Conservation (phyloP, 1,140 invertebrate genomes). For the Coelopa frigida region DNA sequence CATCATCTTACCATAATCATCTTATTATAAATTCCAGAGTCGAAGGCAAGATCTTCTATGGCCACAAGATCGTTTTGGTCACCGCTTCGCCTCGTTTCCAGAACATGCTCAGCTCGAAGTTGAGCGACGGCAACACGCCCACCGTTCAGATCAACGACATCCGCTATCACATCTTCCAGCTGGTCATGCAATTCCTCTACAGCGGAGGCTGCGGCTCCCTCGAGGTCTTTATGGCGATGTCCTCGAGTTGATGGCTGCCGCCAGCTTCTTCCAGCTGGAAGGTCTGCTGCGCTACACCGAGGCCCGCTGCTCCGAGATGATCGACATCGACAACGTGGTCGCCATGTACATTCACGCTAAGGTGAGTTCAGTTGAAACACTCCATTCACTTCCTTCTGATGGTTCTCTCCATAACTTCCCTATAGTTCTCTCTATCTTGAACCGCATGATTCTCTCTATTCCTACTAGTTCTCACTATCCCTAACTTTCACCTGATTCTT, state of each 20-base stretch:
- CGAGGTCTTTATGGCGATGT: conserved; percentile 71
- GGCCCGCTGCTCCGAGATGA: conserved; percentile 71
- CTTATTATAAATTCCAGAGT: conserved; percentile 50
- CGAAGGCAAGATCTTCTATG: conserved; percentile 86
- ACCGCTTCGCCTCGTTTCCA: conserved; percentile 80
- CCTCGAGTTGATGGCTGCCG: conserved; percentile 81
- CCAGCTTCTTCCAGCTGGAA: conserved; percentile 85
- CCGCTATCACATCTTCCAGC: conserved; percentile 76
- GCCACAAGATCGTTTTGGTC: conserved; percentile 87
- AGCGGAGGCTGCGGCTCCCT: conserved; percentile 74
- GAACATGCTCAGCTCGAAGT: conserved; percentile 75
- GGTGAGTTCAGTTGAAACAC: conserved; percentile 47
- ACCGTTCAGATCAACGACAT: conserved; percentile 91
- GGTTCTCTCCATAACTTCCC: background rate
- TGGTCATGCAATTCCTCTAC: conserved; percentile 90
- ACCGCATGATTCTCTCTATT: background rate
- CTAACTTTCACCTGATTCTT: background rate
- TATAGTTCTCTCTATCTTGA: too few relatives aligned
- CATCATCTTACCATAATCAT: background rate
- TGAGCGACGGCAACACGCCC: conserved; percentile 62
- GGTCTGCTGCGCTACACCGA: conserved; percentile 79
- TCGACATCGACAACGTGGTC: conserved; percentile 82
- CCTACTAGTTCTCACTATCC: background rate
- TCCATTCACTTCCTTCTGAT: background rate
- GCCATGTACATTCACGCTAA: conserved; percentile 91